Base-by-base conservation (phyloP, 2,888 invertebrate genomes). In the Cerceris rybyensis region DNA sequence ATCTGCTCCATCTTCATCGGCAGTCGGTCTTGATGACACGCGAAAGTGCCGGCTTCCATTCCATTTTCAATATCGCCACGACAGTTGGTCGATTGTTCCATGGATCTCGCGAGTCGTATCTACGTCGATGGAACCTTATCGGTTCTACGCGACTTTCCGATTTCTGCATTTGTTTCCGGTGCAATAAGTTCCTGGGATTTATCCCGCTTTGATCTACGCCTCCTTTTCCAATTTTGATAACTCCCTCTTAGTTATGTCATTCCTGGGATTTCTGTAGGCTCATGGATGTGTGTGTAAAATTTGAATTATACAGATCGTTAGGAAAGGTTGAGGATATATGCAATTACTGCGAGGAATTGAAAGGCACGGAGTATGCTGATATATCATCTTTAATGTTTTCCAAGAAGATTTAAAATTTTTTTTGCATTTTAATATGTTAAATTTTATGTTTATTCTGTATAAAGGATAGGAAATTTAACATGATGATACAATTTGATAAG, bases 41-140 rank as follows among this genome's bases (percentile, higher is more conserved):
- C 63, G 69, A 64, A 70, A 68, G 65, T 58, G 67, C 57, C 70
- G 58, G 55, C 57, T 78, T 70, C 43, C 42, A 67, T 60, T 65
- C 66, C 69, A 77, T 77, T 77, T 77, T 72, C 80, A 80, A 81
- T 81, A 80, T 73, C 73, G 64, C 58, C 50, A 54, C 70, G 76
- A 66, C 74, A 74, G 80, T 63, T 73, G 73, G 67, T 49, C 63
- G 75, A 76, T 76, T 71, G 43, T 61, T 57, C 65, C 49, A 28
- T 9, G 14, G 49, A 61, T 69, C 46, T 50, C 54, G 14, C 7
- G 13, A n/a, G 16, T 16, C 14, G n/a, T 54, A 54, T 54, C 13
- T 54, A 14, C 54, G 14, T 46, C 46, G 46, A 11, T 46, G 11
- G 11, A 46, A 11, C 11, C 9, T 11, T 46, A 46, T 46, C 46